Conservation (phyloP, 2,888 invertebrate genomes). For the Dromius quadrimaculatus region DNA sequence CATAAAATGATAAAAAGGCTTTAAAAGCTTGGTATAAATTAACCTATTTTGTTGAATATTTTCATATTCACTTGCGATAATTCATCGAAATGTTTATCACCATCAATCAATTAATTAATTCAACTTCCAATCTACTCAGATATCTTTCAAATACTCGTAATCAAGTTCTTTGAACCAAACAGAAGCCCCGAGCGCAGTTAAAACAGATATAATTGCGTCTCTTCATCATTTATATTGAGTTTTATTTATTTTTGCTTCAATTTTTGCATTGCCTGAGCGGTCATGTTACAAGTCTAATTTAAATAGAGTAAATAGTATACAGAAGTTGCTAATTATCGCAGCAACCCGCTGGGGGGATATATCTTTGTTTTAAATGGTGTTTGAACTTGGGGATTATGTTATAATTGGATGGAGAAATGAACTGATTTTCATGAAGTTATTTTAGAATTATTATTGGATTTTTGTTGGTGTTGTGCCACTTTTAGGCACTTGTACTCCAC, state of each 20-base stretch:
- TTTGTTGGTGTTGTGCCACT: no score
- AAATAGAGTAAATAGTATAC: conserved; percentile 49
- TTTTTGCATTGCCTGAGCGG: conserved; percentile 1
- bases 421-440: no score
- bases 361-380: conserved; percentile 48
- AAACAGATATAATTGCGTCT: conserved; percentile 22
- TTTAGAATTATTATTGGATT: no score
- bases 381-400: conserved; percentile 9
- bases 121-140: no score
- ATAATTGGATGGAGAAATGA: conserved; percentile 2
- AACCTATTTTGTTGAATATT: no score
- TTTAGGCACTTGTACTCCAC: no score
- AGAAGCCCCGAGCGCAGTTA: conserved; percentile 13
- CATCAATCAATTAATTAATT: no score
- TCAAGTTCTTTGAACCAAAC: conserved; percentile 6
- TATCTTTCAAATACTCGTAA: no score
- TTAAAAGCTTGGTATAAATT: no score
- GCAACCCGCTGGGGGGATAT: conserved; percentile 44
- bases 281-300: conserved; percentile 47
- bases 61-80: no score
- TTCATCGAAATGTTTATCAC: no score
- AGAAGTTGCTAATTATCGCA: conserved; percentile 41
- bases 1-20: no score
- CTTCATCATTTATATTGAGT: conserved; percentile 14
- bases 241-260: conserved; percentile 24